Percentiles rank a stretch among this genome's conserved stretches.
phyloP scores from a whole-genome alignment of 2,113 vertebrate species.

The Crotalus tigris region DNA sequence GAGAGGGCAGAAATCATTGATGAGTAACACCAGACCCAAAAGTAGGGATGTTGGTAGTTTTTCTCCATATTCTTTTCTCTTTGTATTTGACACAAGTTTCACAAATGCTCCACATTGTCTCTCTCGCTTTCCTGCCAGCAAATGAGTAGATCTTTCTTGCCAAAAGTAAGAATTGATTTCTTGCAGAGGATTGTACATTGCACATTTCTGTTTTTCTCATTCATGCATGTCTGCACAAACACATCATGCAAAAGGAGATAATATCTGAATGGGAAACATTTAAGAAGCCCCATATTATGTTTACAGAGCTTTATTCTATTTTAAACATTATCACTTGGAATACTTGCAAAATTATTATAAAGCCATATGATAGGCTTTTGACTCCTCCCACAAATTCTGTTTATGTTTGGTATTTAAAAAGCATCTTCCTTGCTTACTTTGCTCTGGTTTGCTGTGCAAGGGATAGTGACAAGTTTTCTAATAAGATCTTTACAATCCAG shows the following conservation, averaged over 20 bases:
- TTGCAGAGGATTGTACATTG: not conserved
- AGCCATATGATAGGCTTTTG: not conserved
- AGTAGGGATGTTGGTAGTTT: not conserved
- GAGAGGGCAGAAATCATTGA: not conserved
- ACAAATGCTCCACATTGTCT: not conserved
- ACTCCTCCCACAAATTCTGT: too few relatives aligned
- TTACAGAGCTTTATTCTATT: not conserved
- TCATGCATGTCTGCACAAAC: not conserved
- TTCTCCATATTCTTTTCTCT: not conserved
- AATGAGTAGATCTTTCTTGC: not conserved
- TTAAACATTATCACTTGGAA: not conserved
- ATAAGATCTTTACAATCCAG: conserved; percentile 1
- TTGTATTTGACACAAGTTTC: not conserved
- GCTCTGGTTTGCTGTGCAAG: conserved; percentile 7
- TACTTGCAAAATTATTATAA: not conserved
- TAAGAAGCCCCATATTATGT: not conserved
- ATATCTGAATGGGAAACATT: not conserved
- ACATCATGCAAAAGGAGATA: not conserved
- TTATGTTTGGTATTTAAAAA: not conserved
- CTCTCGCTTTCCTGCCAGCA: not conserved
- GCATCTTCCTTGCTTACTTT: not conserved
- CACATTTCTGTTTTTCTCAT: not conserved
- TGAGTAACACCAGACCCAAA: not conserved
- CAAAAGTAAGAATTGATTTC: not conserved
- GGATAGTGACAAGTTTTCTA: not conserved